These are phyloP conservation scores for Myopa tessellatipennis DNA, from an alignment of 2,888 invertebrate genomes.

Conservation along the genomic window DNA sequence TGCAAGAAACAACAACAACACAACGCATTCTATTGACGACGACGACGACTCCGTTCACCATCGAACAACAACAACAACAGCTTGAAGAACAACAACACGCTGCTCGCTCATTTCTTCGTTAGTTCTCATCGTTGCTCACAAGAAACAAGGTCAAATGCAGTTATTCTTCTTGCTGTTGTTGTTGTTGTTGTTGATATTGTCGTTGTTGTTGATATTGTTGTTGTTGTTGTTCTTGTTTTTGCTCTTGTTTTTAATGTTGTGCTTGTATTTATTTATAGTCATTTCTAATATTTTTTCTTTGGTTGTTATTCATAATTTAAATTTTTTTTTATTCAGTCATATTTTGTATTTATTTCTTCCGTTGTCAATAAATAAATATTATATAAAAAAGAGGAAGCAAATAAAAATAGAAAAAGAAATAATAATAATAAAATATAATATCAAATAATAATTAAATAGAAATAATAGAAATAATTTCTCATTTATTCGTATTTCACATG, in stretches of 20 bases:
- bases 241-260: not conserved
- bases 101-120: not conserved
- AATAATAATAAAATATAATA: too few species aligned
- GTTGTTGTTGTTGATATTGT: constrained; percentile 30
- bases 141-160: constrained; percentile 38
- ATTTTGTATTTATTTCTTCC: too few species aligned
- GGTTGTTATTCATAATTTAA: too few species aligned
- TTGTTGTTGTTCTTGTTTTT: constrained; percentile 31
- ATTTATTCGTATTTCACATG: too few species aligned
- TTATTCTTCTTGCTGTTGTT: constrained; percentile 25
- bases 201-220: constrained; percentile 29
- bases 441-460: too few species aligned
- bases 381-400: not conserved
- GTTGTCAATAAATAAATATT: not conserved
- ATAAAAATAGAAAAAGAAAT: not conserved
- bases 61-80: too few species aligned
- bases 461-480: too few species aligned
- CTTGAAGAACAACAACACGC: too few species aligned
- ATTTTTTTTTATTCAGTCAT: not conserved
- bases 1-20: too few species aligned
- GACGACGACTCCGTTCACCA: too few species aligned
- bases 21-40: too few species aligned
- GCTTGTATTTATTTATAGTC: constrained; percentile 3
- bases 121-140: not conserved
- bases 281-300: too few species aligned